Evolutionary conservation across 30 jellyfish, hydroid and myxozoan genomes (phyloP), one percentile per base, ranked within the genome.

Genomic region (Cassiopea andromeda): DNA sequence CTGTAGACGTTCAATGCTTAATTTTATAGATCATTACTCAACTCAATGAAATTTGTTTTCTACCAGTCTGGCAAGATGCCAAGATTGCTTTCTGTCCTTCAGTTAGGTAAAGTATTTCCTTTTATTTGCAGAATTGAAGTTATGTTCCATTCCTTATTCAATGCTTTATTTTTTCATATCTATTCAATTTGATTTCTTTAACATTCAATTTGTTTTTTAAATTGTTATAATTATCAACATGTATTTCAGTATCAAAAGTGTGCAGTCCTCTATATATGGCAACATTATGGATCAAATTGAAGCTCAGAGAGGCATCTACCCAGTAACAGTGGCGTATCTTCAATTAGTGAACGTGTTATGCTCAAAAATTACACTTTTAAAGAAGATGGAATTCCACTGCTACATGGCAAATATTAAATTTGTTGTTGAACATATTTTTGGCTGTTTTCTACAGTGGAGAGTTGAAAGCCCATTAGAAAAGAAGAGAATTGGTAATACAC

Each of bases 321-420:
- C 85, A 46, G 88, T 91, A 13, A 91, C 94, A 46, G 76, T 60
- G 66, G 94, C 89, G 67, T 91, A 91, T 78, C 73, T 91, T 14
- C 58, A 60, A 44, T 71, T 91, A 54, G 12, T 78, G 1, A 50
- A 44, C 44, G 81, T 16, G 49, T 13, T 88, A 2, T 18, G 16
- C 12, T 27, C 73, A 3, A 1, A 44, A 10, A 12, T 38, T n/a
- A 12, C 58, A 14, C 7, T 43, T 44, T 66, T 18, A 2, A 7
- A 7, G 27, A 47, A 72, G 15, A 76, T 44, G 27, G 84, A n/a
- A 1, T 18, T 66, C 45, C 74, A 68, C n/a, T 77, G 69, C 18
- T 44, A 73, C 13, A 14, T 74, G 16, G 90, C 85, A 13, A 91
- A 91, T 77, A 68, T 91, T 17, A 73, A 61, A 13, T 80, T 84